Evolutionary conservation across 2,113 vertebrate genomes (phyloP).

Genomic region (Myocastor coypus): DNA sequence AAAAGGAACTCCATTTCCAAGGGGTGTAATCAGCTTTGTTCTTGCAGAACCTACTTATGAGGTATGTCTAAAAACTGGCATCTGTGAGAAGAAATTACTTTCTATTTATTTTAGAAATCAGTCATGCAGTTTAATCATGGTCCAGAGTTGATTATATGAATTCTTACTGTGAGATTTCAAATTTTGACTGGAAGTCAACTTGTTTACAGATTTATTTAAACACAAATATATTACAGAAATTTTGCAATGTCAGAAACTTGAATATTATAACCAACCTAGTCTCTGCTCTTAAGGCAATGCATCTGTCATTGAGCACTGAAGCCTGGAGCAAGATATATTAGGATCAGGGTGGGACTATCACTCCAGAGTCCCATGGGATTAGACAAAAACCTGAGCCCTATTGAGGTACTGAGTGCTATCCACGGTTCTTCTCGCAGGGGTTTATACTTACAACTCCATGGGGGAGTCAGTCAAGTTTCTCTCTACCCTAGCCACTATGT

Average conservation of each 20-base stretch:
- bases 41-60: conserved; percentile 56
- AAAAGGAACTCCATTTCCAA: background rate
- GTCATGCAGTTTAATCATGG: background rate
- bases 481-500: background rate
- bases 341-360: background rate
- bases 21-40: conserved; percentile 43
- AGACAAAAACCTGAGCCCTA: background rate
- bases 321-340: background rate
- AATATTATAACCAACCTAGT: background rate
- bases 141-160: background rate
- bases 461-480: background rate
- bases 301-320: background rate
- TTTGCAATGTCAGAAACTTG: conserved; percentile 32
- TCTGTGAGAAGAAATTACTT: conserved; percentile 30
- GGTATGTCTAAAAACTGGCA: conserved; percentile 21
- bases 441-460: background rate
- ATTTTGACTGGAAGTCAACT: conserved; percentile 53
- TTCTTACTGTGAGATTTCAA: conserved; percentile 43
- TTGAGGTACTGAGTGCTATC: background rate
- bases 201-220: conserved; percentile 56
- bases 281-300: conserved; percentile 14
- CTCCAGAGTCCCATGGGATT: background rate
- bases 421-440: background rate
- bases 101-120: conserved; percentile 63
- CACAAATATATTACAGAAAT: conserved; percentile 31